These are phyloP conservation scores for Limanda limanda DNA, from an alignment of 2,113 vertebrate genomes.

Conservation along the genomic window DNA sequence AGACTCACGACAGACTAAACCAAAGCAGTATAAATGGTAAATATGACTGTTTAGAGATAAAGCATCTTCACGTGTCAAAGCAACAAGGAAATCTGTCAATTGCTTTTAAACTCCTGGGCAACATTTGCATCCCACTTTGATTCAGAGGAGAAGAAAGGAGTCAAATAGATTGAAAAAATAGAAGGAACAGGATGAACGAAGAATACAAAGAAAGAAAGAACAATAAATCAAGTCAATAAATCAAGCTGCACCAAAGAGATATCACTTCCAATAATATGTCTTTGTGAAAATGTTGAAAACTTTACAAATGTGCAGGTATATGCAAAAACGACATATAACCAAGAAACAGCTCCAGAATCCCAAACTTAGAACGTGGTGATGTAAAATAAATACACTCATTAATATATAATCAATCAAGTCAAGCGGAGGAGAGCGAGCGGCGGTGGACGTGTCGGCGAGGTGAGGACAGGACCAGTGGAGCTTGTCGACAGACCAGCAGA, in stretches of 20 bases:
- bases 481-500: slow-evolving; percentile 59
- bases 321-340: neutral
- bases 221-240: no score
- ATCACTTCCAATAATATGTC: no score
- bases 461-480: slow-evolving; percentile 50
- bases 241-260: no score
- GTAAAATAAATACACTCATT: neutral
- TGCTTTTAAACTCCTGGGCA: neutral
- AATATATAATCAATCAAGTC: slow-evolving; percentile 17
- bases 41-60: slow-evolving; percentile 10
- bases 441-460: slow-evolving; percentile 38
- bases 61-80: neutral
- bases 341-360: neutral
- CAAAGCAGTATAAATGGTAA: neutral
- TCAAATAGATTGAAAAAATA: neutral
- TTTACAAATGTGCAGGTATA: no score
- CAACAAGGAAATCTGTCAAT: neutral
- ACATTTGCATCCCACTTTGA: neutral
- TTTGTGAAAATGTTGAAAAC: no score
- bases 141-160: neutral
- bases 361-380: neutral
- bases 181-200: neutral
- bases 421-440: neutral
- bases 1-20: neutral
- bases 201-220: neutral